Conservation (phyloP, 2,113 vertebrate species). For the Dryoscopus gambensis region DNA sequence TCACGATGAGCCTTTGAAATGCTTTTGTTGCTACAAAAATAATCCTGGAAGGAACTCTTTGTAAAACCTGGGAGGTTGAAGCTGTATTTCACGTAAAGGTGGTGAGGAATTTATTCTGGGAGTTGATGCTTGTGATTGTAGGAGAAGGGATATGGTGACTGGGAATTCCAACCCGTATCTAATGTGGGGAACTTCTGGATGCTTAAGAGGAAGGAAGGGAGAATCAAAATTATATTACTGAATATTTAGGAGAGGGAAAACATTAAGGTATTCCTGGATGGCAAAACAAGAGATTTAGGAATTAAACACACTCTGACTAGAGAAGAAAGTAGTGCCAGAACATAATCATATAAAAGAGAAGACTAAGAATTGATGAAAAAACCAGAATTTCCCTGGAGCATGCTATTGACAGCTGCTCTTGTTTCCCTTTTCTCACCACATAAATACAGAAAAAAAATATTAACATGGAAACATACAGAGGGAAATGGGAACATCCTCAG, state of each 20-base stretch:
- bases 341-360: neutral
- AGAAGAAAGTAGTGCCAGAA: neutral
- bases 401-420: neutral
- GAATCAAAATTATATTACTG: neutral
- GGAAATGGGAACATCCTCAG: conserved; percentile 29
- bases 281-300: neutral
- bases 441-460: neutral
- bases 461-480: neutral
- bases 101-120: neutral
- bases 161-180: neutral
- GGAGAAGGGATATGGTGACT: neutral
- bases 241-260: neutral
- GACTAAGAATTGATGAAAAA: neutral
- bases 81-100: neutral
- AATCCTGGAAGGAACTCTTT: neutral
- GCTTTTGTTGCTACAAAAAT: neutral
- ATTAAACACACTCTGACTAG: neutral
- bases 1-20: neutral
- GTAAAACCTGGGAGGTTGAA: neutral
- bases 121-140: neutral
- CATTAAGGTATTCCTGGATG: neutral
- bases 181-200: neutral
- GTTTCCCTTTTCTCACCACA: neutral
- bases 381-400: neutral
- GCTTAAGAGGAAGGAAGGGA: neutral